Percentiles rank a stretch among this genome's conserved stretches.
Evolutionary conservation across 2,888 invertebrate species (phyloP).

Genomic region (Apodemia zela): DNA sequence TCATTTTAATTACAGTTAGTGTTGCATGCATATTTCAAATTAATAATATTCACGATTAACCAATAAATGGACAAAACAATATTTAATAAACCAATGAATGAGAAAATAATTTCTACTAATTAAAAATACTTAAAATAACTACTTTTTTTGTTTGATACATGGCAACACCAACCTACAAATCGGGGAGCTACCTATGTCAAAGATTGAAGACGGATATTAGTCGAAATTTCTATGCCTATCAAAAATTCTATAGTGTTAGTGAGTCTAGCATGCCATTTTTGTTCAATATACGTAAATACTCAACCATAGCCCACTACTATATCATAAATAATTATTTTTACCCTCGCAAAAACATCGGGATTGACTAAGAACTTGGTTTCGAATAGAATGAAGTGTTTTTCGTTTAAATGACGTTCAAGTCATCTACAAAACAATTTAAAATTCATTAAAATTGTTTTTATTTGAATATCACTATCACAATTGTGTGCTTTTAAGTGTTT

Average conservation of each 20-base stretch:
- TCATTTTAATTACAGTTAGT: conserved; percentile 28
- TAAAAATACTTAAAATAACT: conserved; percentile 26
- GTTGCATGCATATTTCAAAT: conserved; percentile 26
- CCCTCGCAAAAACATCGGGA: conserved; percentile 8
- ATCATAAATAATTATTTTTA: conserved; percentile 18
- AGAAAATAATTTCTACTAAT: conserved; percentile 12
- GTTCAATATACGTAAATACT: conserved; percentile 52
- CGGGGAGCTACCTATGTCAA: conserved; percentile 49
- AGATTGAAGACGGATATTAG: conserved; percentile 34
- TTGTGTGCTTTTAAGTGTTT: too few species aligned
- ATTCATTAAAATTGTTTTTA: background rate
- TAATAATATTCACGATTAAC: conserved; percentile 2
- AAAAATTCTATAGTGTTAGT: conserved; percentile 58
- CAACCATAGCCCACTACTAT: conserved; percentile 68
- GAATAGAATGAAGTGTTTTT: conserved; percentile 1
- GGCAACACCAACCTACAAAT: conserved; percentile 55
- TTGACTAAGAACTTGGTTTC: background rate
- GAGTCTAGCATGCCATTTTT: conserved; percentile 69
- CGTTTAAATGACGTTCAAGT: conserved; percentile 1
- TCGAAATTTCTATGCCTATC: conserved; percentile 34
- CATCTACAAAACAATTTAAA: conserved; percentile 1
- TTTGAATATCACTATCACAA: background rate
- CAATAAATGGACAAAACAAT: conserved; percentile 16
- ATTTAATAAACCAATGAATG: conserved; percentile 15
- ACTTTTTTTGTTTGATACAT: conserved; percentile 33